Conservation (phyloP, 2,797 vertebrate genomes). For the Carapus acus region DNA sequence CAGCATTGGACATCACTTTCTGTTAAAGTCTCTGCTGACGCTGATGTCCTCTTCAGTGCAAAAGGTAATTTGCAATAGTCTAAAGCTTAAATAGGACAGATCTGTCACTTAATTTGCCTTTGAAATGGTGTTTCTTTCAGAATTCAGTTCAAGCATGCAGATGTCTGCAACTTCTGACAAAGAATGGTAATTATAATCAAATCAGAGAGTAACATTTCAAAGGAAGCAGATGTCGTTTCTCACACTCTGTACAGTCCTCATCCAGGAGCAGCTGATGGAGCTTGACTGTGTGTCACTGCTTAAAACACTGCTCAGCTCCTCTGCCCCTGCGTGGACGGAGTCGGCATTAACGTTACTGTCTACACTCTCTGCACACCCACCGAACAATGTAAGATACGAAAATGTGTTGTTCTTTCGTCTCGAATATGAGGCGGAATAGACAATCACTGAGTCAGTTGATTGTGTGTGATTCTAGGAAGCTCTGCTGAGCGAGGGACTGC, state of each 20-base stretch:
- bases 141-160: slow-evolving; percentile 78
- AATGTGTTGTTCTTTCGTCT: neutral
- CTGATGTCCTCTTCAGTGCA: slow-evolving; percentile 74
- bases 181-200: slow-evolving; percentile 65
- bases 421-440: neutral
- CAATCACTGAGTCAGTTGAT: too few relatives aligned
- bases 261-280: slow-evolving; percentile 70
- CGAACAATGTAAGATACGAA: slow-evolving; percentile 55
- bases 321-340: slow-evolving; percentile 40
- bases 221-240: slow-evolving; percentile 1
- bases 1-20: slow-evolving; percentile 57
- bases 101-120: neutral
- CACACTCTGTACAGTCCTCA: slow-evolving; percentile 52
- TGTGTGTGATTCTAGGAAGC: slow-evolving; percentile 62
- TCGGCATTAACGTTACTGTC: slow-evolving; percentile 70
- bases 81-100: neutral
- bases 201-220: neutral
- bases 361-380: slow-evolving; percentile 63
- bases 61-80: slow-evolving; percentile 64
- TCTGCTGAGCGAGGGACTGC: slow-evolving; percentile 64
- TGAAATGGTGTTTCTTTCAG: slow-evolving; percentile 54
- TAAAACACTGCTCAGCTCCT: slow-evolving; percentile 59
- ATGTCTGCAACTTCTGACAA: slow-evolving; percentile 73
- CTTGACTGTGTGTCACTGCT: slow-evolving; percentile 66
- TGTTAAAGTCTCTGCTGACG: slow-evolving; percentile 71